Base-by-base conservation (phyloP, 2,888 invertebrate genomes). In the Heliconius ismenius region DNA sequence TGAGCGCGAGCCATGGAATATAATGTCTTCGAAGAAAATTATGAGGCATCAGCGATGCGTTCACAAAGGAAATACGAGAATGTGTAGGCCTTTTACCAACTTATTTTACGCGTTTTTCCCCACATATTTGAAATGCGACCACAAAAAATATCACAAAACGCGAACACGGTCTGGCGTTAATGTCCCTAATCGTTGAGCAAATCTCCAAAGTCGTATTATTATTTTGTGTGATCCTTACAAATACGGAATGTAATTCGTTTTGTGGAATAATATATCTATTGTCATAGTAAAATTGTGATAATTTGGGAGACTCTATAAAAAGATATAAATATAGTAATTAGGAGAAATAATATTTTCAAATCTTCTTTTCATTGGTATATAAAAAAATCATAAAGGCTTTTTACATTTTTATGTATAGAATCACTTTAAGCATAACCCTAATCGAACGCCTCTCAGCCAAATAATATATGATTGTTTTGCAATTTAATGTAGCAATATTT, bases 81-180 rank as follows among this genome's bases (percentile, higher is more conserved):
- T 86, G 87, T 86, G 88, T 83, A 83, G 84, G 89, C 87, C 89
- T 91, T 91, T 87, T 91, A 90, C 89, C 89, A 86, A 89, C 88
- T 89, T 91, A 91, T 90, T 92, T 90, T 87, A 89, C 86, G 84
- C 85, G 81, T 85, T 86, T 87, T 88, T 86, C 84, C 85, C 78
- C 83, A 82, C 81, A 77, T 80, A 75, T 82, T 84, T 82, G 82
- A 79, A 83, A 82, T 81, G 82, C 80, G 81, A 82, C 80, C 72
- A 81, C 82, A 85, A 90, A 89, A 90, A 91, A 89, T 83, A 83
- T 78, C 81, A 78, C 82, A 74, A 81, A 83, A 81, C 75, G 80
- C 65, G 80, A 79, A 82, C 79, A 80, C 78, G 77, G 81, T 76
- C 78, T 78, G 76, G 74, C 77, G 78, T 80, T 80, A 80, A 82